phyloP scores from a whole-genome alignment of 2,888 invertebrate genomes.

The Scaptomyza parva region DNA sequence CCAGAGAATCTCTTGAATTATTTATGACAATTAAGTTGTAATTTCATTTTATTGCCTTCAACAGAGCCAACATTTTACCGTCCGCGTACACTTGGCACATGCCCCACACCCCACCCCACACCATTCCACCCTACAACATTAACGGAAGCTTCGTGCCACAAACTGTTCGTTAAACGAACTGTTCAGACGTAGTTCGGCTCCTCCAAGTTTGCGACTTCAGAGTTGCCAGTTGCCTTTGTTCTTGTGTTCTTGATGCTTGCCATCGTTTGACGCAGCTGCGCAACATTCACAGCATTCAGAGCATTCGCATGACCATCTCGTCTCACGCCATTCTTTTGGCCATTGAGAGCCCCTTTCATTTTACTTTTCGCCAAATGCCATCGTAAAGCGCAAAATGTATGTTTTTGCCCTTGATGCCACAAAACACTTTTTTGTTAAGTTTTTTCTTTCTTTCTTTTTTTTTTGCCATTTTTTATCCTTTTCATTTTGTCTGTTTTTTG shows the following conservation, averaged over 20 bases:
- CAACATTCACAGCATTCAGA: conserved; percentile 48
- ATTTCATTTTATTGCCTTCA: conserved; percentile 75
- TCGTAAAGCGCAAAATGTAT: conserved; percentile 72
- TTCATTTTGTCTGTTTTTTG: conserved; percentile 1
- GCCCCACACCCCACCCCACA: background rate
- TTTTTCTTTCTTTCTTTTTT: conserved; percentile 13
- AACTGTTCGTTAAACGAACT: conserved; percentile 18
- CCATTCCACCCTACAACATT: background rate
- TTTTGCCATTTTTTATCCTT: conserved; percentile 8
- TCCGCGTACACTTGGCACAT: conserved; percentile 38
- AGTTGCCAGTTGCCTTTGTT: conserved; percentile 4
- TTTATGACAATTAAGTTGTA: conserved; percentile 78
- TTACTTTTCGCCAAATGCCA: conserved; percentile 64
- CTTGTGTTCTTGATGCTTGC: conserved; percentile 58
- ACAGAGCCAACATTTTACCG: conserved; percentile 67
- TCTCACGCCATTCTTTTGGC: conserved; percentile 38
- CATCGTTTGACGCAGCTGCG: conserved; percentile 66
- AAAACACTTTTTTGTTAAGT: conserved; percentile 62
- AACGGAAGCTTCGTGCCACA: conserved; percentile 10
- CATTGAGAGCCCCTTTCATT: conserved; percentile 57
- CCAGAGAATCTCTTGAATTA: conserved; percentile 70
- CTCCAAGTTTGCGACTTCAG: conserved; percentile 28
- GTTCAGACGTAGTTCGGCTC: conserved; percentile 34
- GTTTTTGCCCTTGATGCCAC: conserved; percentile 61
- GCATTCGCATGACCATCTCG: conserved; percentile 43